Conservation (phyloP, 2,797 vertebrate species). For the Florisuga fusca region DNA sequence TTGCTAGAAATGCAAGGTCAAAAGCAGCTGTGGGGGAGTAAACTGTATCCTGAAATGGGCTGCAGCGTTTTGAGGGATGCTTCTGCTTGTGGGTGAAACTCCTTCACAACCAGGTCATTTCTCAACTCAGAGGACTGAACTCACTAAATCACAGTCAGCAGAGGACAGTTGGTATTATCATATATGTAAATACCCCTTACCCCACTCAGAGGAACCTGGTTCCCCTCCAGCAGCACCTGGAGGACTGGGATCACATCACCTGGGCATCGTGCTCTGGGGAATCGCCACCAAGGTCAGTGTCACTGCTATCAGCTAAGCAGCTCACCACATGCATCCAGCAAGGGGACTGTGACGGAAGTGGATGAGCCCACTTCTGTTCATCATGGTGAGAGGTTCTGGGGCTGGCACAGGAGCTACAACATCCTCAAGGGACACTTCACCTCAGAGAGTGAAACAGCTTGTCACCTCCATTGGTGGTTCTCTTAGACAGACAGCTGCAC, state of each 20-base stretch:
- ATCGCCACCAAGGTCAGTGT: neutral
- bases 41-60: neutral
- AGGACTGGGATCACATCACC: neutral
- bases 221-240: neutral
- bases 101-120: neutral
- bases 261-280: neutral
- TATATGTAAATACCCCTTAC: neutral
- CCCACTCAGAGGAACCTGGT: neutral
- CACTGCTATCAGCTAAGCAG: neutral
- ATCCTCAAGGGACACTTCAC: neutral
- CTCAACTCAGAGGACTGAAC: neutral
- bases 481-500: neutral
- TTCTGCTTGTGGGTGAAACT: neutral
- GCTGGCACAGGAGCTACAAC: neutral
- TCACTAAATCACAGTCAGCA: neutral
- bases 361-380: neutral
- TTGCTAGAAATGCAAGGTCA: neutral
- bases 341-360: neutral
- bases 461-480: neutral
- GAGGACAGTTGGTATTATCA: neutral
- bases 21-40: neutral
- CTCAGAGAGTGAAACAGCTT: neutral
- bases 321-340: rapidly evolving
- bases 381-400: neutral
- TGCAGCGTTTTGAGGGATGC: neutral